Conservation (phyloP, 2,113 vertebrate species). For the Ictidomys tridecemlineatus region DNA sequence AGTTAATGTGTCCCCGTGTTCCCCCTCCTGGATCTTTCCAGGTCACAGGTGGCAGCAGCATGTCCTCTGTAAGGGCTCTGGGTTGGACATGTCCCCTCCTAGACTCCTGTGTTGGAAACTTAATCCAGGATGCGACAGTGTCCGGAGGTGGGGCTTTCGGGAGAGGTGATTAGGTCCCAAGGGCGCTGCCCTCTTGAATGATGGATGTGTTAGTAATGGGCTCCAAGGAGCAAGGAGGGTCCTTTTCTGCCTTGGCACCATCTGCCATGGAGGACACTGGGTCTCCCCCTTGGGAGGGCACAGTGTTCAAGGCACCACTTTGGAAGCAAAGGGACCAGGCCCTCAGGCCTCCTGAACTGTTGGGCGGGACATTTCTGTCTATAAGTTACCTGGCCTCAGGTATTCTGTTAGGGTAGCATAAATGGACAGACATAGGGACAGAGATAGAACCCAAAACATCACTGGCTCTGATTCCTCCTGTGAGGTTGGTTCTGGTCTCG, state of each 20-base stretch:
- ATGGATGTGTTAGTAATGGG: not conserved
- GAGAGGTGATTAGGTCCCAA: not conserved
- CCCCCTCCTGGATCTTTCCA: not conserved
- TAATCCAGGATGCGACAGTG: not conserved
- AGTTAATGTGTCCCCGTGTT: accelerated
- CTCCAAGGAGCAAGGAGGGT: not conserved
- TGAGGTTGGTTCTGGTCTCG: not conserved
- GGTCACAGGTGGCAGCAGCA: too few relatives aligned
- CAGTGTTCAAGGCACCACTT: not conserved
- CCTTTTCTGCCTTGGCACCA: not conserved
- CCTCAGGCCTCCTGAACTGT: not conserved
- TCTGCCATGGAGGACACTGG: too few relatives aligned
- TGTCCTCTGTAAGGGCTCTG: not conserved
- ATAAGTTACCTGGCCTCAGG: not conserved
- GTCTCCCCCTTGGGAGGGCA: not conserved
- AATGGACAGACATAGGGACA: not conserved
- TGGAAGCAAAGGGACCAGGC: not conserved
- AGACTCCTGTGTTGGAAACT: not conserved
- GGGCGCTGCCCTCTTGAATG: too few relatives aligned
- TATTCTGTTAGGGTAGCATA: not conserved
- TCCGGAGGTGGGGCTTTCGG: not conserved
- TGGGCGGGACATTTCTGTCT: too few relatives aligned
- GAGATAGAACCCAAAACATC: accelerated
- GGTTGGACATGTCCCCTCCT: not conserved
- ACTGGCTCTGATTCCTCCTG: accelerated